A percentile compares a stretch with the other conserved stretches of the same genome.
phyloP scores from a whole-genome alignment of 2,888 invertebrate species.

The Lacanobia oleracea region DNA sequence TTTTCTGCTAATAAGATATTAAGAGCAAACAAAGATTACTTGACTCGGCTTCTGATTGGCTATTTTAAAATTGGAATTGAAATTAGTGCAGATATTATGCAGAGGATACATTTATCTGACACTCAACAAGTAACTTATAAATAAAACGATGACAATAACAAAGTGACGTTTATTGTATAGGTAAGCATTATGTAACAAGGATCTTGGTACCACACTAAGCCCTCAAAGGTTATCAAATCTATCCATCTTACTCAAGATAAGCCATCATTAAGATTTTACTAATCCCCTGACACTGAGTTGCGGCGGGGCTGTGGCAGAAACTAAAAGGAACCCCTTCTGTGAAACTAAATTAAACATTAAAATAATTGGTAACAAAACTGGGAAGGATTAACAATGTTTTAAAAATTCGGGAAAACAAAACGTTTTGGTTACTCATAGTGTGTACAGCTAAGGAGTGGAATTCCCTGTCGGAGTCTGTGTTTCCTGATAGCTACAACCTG shows the following conservation, averaged over 20 bases:
- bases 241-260: slow-evolving; percentile 28
- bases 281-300: background rate
- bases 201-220: slow-evolving; percentile 2
- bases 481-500: too few relatives aligned
- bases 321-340: slow-evolving; percentile 1
- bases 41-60: slow-evolving; percentile 4
- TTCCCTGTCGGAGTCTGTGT: too few relatives aligned
- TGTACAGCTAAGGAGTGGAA: too few relatives aligned
- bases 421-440: too few relatives aligned
- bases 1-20: slow-evolving; percentile 46
- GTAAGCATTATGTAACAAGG: background rate
- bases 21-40: slow-evolving; percentile 29
- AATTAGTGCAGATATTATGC: slow-evolving; percentile 1
- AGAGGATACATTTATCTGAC: slow-evolving; percentile 1
- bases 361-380: background rate
- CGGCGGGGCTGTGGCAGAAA: background rate
- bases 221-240: slow-evolving; percentile 34
- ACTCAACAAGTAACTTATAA: slow-evolving; percentile 11
- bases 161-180: slow-evolving; percentile 2
- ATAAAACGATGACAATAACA: background rate
- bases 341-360: slow-evolving; percentile 18
- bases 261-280: slow-evolving; percentile 14
- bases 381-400: slow-evolving; percentile 27
- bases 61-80: slow-evolving; percentile 5
- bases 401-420: too few relatives aligned